Percentiles rank a stretch among this genome's conserved stretches.
Conservation (phyloP, 2,797 vertebrate genomes). For the Oreortyx pictus region DNA sequence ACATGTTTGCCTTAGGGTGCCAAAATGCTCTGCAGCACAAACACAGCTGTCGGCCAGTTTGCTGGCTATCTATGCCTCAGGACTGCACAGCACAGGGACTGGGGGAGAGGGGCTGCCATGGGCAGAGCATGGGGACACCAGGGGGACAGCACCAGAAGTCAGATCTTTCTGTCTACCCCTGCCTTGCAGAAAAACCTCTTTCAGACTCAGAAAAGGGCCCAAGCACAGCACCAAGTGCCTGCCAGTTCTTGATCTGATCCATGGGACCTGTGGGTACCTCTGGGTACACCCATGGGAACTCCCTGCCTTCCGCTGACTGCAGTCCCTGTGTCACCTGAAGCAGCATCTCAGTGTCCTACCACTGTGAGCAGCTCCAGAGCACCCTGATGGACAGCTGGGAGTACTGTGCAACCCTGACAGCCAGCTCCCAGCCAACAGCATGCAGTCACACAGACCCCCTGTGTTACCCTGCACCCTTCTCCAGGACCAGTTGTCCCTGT, state of each 20-base stretch:
- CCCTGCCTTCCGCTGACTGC: background rate
- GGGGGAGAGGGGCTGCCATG: rapidly evolving
- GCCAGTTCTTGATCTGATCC: too few species aligned
- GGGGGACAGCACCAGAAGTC: rapidly evolving
- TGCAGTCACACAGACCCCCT: rapidly evolving
- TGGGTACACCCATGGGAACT: rapidly evolving
- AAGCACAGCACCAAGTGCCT: background rate
- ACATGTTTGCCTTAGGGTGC: background rate
- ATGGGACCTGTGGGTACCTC: rapidly evolving
- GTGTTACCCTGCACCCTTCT: background rate
- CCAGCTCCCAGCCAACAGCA: background rate
- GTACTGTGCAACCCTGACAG: background rate
- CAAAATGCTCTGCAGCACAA: background rate
- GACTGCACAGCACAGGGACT: rapidly evolving
- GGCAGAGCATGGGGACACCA: background rate
- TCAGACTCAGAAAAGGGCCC: background rate
- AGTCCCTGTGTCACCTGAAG: background rate
- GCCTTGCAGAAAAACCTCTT: rapidly evolving
- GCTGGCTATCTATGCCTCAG: background rate
- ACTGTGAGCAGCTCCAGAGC: background rate
- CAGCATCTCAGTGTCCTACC: background rate
- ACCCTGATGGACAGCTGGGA: rapidly evolving
- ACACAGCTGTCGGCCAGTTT: background rate
- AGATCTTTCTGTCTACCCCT: background rate
- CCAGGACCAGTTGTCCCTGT: background rate